Evolutionary conservation across 1,140 invertebrate genomes (phyloP).

Genomic region (Microplitis demolitor): DNA sequence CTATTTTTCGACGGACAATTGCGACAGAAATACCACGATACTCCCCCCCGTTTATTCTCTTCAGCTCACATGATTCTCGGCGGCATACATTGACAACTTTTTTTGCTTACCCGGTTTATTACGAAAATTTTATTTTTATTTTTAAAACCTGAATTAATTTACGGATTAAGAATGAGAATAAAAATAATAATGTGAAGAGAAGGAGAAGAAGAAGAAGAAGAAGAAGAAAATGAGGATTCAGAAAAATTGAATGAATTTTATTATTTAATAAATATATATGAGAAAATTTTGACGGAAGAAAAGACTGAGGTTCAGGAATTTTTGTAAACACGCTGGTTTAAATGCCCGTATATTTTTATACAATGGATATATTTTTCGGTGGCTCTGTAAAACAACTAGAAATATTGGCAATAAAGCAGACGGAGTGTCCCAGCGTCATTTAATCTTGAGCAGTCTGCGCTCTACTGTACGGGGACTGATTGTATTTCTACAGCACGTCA

Average conservation of each 20-base stretch:
- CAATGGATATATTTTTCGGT: too few relatives aligned
- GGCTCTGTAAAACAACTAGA: too few relatives aligned
- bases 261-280: too few relatives aligned
- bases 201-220: too few relatives aligned
- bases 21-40: constrained; percentile 55
- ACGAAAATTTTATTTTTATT: neutral
- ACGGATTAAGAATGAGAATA: neutral
- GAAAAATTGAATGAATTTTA: too few relatives aligned
- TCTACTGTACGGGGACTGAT: constrained; percentile 31
- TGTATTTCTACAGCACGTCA: constrained; percentile 23
- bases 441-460: constrained; percentile 10
- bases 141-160: neutral
- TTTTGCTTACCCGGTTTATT: neutral
- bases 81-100: neutral
- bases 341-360: too few relatives aligned
- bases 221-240: too few relatives aligned
- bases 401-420: too few relatives aligned
- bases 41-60: constrained; percentile 51
- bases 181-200: too few relatives aligned
- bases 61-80: constrained; percentile 49
- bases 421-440: constrained; percentile 13
- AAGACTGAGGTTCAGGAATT: too few relatives aligned
- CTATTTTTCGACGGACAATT: constrained; percentile 61
- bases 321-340: too few relatives aligned
- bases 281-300: too few relatives aligned